These are phyloP conservation scores for Thecophora atra DNA, from an alignment of 2,888 invertebrate species.

Conservation along the genomic window DNA sequence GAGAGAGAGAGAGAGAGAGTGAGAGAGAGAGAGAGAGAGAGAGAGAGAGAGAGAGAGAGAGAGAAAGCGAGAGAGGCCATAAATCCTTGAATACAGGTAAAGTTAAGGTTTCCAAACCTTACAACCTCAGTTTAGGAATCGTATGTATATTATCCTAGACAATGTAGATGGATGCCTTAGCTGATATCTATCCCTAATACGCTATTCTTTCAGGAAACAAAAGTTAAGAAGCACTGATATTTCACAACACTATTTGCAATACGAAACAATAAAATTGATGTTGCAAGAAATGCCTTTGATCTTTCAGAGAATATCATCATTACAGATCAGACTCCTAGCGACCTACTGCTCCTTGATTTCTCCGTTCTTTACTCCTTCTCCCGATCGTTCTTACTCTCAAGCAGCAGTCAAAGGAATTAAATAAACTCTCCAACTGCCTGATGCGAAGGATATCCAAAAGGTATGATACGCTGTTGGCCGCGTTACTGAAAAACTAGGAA, in stretches of 20 bases:
- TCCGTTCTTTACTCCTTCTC: not conserved
- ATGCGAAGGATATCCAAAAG: not conserved
- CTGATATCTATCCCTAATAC: too few relatives aligned
- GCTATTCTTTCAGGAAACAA: too few relatives aligned
- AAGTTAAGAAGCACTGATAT: not conserved
- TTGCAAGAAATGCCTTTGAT: not conserved
- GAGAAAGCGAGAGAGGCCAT: too few relatives aligned
- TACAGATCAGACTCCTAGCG: not conserved
- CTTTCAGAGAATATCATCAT: constrained; percentile 9
- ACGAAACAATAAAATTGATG: not conserved
- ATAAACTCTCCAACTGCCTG: constrained; percentile 27
- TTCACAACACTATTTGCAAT: not conserved
- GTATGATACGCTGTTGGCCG: not conserved
- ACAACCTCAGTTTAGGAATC: too few relatives aligned
- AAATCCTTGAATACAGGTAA: too few relatives aligned
- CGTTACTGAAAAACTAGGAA: too few relatives aligned
- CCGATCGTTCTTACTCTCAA: not conserved
- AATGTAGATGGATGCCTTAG: too few relatives aligned
- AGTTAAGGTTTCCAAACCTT: too few relatives aligned
- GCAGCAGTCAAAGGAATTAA: constrained; percentile 26
- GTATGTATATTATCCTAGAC: too few relatives aligned
- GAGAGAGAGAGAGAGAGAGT: too few relatives aligned
- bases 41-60: too few relatives aligned
- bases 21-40: too few relatives aligned
- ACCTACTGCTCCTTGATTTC: not conserved